A percentile compares a stretch with the other conserved stretches of the same genome.
Conservation (phyloP, 2,113 vertebrate species). For the Pterocles gutturalis region DNA sequence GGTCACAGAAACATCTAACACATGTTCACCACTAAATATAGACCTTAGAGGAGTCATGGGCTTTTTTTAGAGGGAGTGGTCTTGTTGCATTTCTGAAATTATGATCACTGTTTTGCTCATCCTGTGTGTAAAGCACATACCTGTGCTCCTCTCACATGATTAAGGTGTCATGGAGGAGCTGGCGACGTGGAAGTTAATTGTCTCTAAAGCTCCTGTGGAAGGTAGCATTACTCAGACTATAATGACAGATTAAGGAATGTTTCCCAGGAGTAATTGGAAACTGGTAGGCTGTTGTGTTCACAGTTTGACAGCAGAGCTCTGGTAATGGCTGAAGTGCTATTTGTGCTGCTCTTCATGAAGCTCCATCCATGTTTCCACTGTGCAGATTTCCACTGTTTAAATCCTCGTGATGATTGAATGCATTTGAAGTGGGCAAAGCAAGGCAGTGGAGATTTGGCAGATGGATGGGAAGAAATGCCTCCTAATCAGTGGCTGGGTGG, state of each 20-base stretch:
- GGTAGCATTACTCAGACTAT: slow-evolving; percentile 46
- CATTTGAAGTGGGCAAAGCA: background rate
- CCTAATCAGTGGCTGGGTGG: background rate
- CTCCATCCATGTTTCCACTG: background rate
- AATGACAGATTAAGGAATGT: slow-evolving; percentile 44
- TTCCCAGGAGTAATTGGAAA: slow-evolving; percentile 57
- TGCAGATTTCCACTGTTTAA: background rate
- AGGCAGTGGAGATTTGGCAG: background rate
- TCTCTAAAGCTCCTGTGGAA: slow-evolving; percentile 15
- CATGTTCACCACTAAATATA: slow-evolving; percentile 52
- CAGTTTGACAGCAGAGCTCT: background rate
- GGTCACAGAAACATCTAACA: slow-evolving; percentile 28
- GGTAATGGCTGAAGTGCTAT: background rate
- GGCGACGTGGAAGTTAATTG: background rate
- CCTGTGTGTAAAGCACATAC: background rate
- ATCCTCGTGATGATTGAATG: background rate
- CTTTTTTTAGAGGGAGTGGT: slow-evolving; percentile 53
- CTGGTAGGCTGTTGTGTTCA: background rate
- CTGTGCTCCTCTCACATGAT: slow-evolving; percentile 51
- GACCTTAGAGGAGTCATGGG: slow-evolving; percentile 9
- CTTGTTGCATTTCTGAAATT: slow-evolving; percentile 10
- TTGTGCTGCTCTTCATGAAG: background rate
- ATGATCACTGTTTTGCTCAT: slow-evolving; percentile 41
- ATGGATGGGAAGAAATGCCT: background rate
- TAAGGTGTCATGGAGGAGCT: background rate